phyloP scores from a whole-genome alignment of 2,888 invertebrate genomes.

The Plutella xylostella region DNA sequence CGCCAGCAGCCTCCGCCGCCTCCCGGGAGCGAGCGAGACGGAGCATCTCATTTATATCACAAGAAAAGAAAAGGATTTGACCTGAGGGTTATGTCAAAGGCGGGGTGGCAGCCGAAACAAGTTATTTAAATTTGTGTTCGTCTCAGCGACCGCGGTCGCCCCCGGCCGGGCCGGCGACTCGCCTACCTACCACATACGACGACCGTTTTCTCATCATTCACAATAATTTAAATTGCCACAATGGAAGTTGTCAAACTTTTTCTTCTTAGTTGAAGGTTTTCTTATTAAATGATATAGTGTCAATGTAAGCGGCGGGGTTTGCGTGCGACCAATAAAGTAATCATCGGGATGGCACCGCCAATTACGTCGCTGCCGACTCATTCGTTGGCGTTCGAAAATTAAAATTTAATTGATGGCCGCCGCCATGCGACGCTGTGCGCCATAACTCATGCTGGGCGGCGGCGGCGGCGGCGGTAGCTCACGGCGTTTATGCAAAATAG shows the following conservation, averaged over 20 bases:
- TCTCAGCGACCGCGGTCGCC: not conserved
- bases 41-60: constrained; percentile 13
- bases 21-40: not conserved
- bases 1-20: constrained; percentile 6
- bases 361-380: constrained; percentile 50
- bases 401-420: constrained; percentile 57
- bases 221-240: not conserved
- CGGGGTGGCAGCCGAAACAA: constrained; percentile 51
- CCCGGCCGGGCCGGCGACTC: not conserved
- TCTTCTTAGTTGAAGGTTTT: not conserved
- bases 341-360: constrained; percentile 49
- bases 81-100: constrained; percentile 50
- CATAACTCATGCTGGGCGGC: constrained; percentile 28
- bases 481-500: constrained; percentile 52
- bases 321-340: constrained; percentile 61
- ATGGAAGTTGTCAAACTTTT: constrained; percentile 3
- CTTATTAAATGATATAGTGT: constrained; percentile 24
- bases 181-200: constrained; percentile 4
- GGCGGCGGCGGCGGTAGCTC: constrained; percentile 27
- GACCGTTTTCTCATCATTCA: not conserved
- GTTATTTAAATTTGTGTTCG: constrained; percentile 46
- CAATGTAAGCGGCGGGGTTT: constrained; percentile 19
- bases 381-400: constrained; percentile 54
- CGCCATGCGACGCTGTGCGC: constrained; percentile 21
- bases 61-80: constrained; percentile 35